Evolutionary conservation across 2,888 invertebrate genomes (phyloP).

Genomic region (Apocheima hispidaria): DNA sequence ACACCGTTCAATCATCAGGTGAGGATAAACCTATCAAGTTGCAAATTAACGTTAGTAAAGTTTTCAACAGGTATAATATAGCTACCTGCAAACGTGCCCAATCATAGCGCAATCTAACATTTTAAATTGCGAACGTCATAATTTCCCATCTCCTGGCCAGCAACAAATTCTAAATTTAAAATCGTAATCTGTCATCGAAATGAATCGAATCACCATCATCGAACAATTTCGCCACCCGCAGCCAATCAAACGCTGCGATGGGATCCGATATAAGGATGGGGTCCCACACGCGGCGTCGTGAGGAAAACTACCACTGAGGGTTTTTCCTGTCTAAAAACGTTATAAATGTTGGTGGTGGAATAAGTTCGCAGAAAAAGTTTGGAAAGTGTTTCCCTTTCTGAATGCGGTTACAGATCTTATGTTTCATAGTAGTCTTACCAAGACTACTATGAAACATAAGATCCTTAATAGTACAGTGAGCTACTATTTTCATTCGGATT

Average conservation of each 20-base stretch:
- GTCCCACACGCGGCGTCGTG: conserved; percentile 44
- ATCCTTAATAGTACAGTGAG: too few relatives aligned
- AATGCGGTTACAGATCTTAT: too few relatives aligned
- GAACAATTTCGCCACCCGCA: conserved; percentile 84
- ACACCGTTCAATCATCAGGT: too few relatives aligned
- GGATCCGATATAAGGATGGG: conserved; percentile 67
- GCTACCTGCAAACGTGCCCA: conserved; percentile 7
- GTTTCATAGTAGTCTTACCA: too few relatives aligned
- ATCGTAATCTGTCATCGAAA: conserved; percentile 81
- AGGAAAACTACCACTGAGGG: not conserved
- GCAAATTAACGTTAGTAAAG: not conserved
- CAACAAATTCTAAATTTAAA: conserved; percentile 51
- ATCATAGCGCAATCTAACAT: conserved; percentile 25
- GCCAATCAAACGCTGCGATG: conserved; percentile 82
- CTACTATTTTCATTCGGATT: too few relatives aligned
- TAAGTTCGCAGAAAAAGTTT: too few relatives aligned
- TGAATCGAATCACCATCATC: conserved; percentile 78
- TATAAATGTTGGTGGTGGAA: too few relatives aligned
- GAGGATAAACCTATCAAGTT: not conserved
- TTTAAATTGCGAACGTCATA: conserved; percentile 34
- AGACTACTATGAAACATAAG: too few relatives aligned
- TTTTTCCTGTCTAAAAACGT: not conserved
- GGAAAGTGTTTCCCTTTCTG: too few relatives aligned
- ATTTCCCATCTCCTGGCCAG: conserved; percentile 33
- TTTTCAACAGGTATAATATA: not conserved